These are phyloP conservation scores for Oxyruncus cristatus DNA, from an alignment of 2,113 vertebrate species.

Conservation along the genomic window DNA sequence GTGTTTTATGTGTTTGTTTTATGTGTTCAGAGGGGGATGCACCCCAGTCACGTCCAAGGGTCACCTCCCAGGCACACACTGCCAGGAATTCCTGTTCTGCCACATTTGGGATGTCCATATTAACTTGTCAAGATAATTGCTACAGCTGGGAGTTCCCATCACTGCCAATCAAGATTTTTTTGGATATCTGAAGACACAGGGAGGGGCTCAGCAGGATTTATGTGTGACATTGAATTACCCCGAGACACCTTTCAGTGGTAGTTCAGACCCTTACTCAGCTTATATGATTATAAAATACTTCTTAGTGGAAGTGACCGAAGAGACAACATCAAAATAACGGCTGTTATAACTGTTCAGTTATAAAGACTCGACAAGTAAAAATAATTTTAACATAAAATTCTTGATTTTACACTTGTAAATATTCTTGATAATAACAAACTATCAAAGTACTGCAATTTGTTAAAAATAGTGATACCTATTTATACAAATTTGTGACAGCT, in stretches of 20 bases:
- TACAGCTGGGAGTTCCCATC: conserved; percentile 3
- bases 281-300: not conserved
- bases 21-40: not conserved
- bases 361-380: not conserved
- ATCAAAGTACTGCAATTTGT: not conserved
- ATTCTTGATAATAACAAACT: not conserved
- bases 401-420: not conserved
- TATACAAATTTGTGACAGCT: not conserved
- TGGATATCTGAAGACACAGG: not conserved
- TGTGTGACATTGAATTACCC: not conserved
- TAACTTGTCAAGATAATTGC: conserved; percentile 45
- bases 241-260: not conserved
- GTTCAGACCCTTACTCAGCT: not conserved
- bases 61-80: not conserved
- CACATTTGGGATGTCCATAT: not conserved
- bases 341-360: not conserved
- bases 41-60: not conserved
- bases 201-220: conserved; percentile 5
- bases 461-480: not conserved
- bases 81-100: not conserved
- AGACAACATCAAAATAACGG: not conserved
- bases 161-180: not conserved
- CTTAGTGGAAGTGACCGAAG: not conserved
- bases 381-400: not conserved
- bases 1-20: not conserved